A percentile compares a stretch with the other conserved stretches of the same genome.
These are phyloP conservation scores for Albula goreensis DNA, from an alignment of 2,113 vertebrate genomes.

Conservation along the genomic window DNA sequence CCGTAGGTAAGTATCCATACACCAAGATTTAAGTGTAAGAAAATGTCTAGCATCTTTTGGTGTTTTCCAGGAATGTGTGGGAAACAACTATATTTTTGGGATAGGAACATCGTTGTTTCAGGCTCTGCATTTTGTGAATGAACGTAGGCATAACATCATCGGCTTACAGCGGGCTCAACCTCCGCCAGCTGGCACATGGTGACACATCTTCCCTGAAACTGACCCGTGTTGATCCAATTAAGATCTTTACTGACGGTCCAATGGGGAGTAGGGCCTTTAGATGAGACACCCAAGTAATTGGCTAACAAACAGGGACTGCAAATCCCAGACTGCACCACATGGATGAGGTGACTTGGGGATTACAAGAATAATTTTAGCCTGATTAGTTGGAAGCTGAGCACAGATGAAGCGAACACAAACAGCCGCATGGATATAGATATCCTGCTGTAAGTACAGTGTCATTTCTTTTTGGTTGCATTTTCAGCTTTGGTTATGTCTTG, in stretches of 20 bases:
- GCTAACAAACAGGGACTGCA: slow-evolving; percentile 24
- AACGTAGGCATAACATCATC: background rate
- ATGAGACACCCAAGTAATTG: slow-evolving; percentile 42
- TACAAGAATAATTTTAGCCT: slow-evolving; percentile 71
- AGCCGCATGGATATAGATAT: slow-evolving; percentile 65
- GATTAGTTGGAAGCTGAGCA: slow-evolving; percentile 66
- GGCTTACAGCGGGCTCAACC: background rate
- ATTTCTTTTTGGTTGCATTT: background rate
- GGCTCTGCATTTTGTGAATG: background rate
- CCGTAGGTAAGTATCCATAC: background rate
- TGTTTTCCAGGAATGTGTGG: background rate
- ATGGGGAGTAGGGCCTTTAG: slow-evolving; percentile 26
- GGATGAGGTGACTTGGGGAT: slow-evolving; percentile 62
- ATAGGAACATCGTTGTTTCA: too few relatives aligned
- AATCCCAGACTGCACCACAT: slow-evolving; percentile 53
- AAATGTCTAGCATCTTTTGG: background rate
- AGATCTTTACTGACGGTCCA: slow-evolving; percentile 36
- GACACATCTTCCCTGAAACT: background rate
- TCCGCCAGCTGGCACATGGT: background rate
- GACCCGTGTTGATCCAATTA: background rate
- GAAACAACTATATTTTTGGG: too few relatives aligned
- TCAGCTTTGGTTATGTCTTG: background rate
- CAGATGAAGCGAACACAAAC: slow-evolving; percentile 46
- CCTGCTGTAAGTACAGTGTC: slow-evolving; percentile 65
- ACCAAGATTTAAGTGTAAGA: background rate